A percentile compares a stretch with the other conserved stretches of the same genome.
phyloP scores from a whole-genome alignment of 2,113 vertebrate species.

The Pedetes capensis region DNA sequence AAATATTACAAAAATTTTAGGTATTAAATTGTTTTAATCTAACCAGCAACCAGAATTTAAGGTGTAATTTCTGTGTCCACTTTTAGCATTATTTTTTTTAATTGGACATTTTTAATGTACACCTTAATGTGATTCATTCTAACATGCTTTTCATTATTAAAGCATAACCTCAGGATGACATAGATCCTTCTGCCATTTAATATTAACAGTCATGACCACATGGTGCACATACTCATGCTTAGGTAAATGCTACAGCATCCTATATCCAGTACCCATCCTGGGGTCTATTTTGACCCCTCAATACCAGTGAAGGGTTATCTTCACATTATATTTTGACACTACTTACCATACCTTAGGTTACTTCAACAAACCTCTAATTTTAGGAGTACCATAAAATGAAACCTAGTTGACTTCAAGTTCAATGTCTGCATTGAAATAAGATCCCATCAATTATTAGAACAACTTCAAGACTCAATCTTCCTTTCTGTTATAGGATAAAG shows the following conservation, averaged over 20 bases:
- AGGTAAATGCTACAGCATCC: no score
- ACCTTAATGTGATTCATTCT: no score
- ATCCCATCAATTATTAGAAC: background rate
- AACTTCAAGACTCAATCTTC: background rate
- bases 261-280: no score
- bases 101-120: no score
- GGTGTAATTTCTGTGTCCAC: background rate
- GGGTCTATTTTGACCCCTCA: no score
- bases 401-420: background rate
- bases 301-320: no score
- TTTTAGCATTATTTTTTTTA: background rate
- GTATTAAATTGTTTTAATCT: background rate
- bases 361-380: background rate
- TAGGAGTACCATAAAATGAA: background rate
- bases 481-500: background rate
- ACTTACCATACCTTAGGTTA: background rate
- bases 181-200: background rate
- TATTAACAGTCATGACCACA: no score
- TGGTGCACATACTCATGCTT: no score
- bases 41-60: background rate
- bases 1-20: background rate
- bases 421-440: background rate
- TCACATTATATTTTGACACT: background rate
- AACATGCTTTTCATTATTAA: no score
- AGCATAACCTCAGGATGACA: background rate